Evolutionary conservation across 2,113 vertebrate genomes (phyloP), one percentile per base, ranked within the genome.

Genomic region (Tinamus guttatus): DNA sequence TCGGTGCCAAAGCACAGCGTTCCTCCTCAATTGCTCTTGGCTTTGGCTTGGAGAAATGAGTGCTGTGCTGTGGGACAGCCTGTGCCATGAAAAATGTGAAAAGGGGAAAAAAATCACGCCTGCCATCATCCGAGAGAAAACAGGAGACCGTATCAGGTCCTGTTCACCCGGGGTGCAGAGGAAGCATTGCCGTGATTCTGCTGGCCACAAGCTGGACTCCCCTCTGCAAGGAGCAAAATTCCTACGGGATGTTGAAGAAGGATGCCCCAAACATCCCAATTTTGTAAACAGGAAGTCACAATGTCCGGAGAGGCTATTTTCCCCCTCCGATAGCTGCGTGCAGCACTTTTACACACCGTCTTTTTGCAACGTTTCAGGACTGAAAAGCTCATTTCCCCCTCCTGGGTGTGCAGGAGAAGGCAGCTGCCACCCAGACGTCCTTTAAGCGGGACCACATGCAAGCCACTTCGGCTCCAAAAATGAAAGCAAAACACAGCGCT

Each of bases 401-500:
- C 67, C 21, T 4, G 93, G 90, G 93, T 86, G 60, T 90, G 95
- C 18, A 81, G 85, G 75, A 93, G 93, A 92, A 93, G 6, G 90
- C 95, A 97, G 95, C 97, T 97, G 96, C 92, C 95, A 96, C 89
- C 93, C 95, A 97, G 94, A 96, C 96, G 75, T 94, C 74, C 83
- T 82, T 77, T 91, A 93, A 96, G 95, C 75, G 69, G 91, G 95
- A 96, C 97, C 95, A 97, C 96, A 96, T 97, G 96, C 92, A 96
- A 94, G 93, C 76, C 94, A 95, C 96, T 97, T 96, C 84, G 91
- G 87, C 92, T 96, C 93, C 90, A 96, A 95, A 96, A 97, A 94
- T 96, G 95, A 97, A 97, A 97, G 95, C 89, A 97, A 96, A 97
- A 96, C 94, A 96, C 79, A 49, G 94, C 6, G 92, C 96, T 97